Percentiles rank a stretch among this genome's conserved stretches.
Evolutionary conservation across 2,113 vertebrate genomes (phyloP).

Genomic region (Girardinichthys multiradiatus): DNA sequence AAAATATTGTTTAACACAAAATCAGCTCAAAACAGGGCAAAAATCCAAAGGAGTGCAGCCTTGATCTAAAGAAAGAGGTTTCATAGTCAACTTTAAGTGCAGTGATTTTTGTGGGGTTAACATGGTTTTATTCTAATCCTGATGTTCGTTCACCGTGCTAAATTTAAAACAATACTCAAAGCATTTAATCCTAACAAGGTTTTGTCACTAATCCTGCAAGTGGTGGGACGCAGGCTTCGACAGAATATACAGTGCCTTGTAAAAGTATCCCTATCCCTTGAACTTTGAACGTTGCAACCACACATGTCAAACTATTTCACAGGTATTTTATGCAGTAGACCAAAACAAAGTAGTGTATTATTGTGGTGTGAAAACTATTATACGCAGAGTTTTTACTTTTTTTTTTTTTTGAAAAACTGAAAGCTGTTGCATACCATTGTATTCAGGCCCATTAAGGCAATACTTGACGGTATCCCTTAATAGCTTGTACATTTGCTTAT

Average conservation of each 20-base stretch:
- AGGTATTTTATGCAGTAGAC: too few species aligned
- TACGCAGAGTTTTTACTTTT: too few species aligned
- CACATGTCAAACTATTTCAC: not conserved
- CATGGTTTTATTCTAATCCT: not conserved
- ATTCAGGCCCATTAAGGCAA: not conserved
- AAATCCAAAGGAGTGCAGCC: not conserved
- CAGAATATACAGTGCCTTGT: not conserved
- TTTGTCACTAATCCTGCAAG: not conserved
- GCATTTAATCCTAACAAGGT: not conserved
- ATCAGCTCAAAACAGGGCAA: not conserved
- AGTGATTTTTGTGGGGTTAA: not conserved
- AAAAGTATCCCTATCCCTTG: not conserved
- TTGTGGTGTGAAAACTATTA: too few species aligned
- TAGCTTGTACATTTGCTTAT: too few species aligned
- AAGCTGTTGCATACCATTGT: not conserved
- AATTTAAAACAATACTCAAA: not conserved
- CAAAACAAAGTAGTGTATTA: too few species aligned
- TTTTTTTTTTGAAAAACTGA: too few species aligned
- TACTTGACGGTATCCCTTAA: too few species aligned
- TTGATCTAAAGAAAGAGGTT: not conserved
- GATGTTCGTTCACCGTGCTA: not conserved
- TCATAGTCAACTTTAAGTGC: not conserved
- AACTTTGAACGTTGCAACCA: not conserved
- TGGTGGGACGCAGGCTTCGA: not conserved
- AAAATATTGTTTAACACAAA: not conserved